Base-by-base conservation (phyloP, 2,113 vertebrate genomes). In the Oryzias melastigma region DNA sequence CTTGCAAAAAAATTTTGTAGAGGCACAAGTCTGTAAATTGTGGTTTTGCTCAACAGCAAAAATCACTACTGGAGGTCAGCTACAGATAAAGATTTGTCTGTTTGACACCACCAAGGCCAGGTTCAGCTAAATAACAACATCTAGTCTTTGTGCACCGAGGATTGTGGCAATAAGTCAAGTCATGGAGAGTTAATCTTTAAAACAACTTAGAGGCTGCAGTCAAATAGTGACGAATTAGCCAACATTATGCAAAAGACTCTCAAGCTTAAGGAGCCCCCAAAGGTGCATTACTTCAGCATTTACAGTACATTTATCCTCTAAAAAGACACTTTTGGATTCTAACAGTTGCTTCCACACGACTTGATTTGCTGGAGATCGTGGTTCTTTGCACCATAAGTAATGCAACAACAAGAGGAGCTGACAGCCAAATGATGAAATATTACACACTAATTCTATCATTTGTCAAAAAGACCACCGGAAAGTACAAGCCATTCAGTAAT, bases 201-300 rank as follows among this genome's bases (percentile, higher is more conserved):
- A 68, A 27, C 51, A 42, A 14, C 13, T 41, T 5, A 22, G 17
- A 10, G 2, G 63, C 20, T 41, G 1, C 51, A 46, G 22, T 25
- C 6, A 66, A 62, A 65, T 53, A 12, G 3, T 20, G 5, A 66
- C 5, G 45, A 58, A 62, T 52, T 25, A 54, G 7, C 22, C 43
- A 35, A 1, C 15, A 42, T 18, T 48, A 62, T 35, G 14, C 49
- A 46, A 18, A 35, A 5, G 4, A 18, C 7, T 41, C 16, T 49
- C 5, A 27, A 29, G 45, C 1, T 6, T 19, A 15, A 17, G 22
- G 17, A 19, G 12, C 19, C 54, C n/a, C 45, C 17, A 69, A 27
- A 51, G 3, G 19, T 18, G 13, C 48, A 68, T 18, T 41, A 35
- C 43, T 20, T 27, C 4, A 16, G 3, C 25, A 20, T 52, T 27